Base-by-base conservation (phyloP, 1,140 invertebrate genomes). In the Coptotermes formosanus region DNA sequence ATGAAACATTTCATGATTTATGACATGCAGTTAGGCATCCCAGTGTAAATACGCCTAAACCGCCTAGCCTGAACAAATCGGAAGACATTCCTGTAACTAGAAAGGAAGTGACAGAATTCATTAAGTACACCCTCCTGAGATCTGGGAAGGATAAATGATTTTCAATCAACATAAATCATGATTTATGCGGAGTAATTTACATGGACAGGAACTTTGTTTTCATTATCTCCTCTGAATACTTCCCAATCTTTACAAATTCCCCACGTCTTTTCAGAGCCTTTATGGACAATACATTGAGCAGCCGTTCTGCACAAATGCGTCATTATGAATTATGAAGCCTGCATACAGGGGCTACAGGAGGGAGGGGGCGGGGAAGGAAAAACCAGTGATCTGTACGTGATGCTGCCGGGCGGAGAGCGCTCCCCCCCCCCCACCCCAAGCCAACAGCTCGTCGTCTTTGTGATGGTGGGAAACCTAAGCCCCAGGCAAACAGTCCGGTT, bases 341-440 rank as follows among this genome's bases (percentile, higher is more conserved):
- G 64, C 25, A 30, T 9, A 30, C n/a, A 75, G 9, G 64, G 64
- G 25, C 0, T 30, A 30, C n/a, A 14, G 25, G 12, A 16, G 16
- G 19, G 19, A 25, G 7, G 64, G 64, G 64, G 16, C 9, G 8
- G 64, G 55, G 55, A 59, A 23, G 21, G 14, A 23, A 23, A 75
- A 75, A 75, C 25, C 64, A 75, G 64, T 75, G 64, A 75, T 75
- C 64, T 75, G 64, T n/a, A 75, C 64, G 64, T 75, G 64, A 75
- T n/a, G 64, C 64, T 75, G 3, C 14, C 1, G 64, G 64, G 64
- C 64, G 64, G 64, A 30, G n/a, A 75, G 64, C 64, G 6, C 7
- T 6, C 59, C 59, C 45, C 45, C 14, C 52, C 52, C 52, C 4
- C 14, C 52, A 16, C 2, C 52, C 52, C 52, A 12, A n/a, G n/a